These are phyloP conservation scores for Sphyrna mokarran DNA, from an alignment of 2,113 vertebrate species.

Conservation along the genomic window DNA sequence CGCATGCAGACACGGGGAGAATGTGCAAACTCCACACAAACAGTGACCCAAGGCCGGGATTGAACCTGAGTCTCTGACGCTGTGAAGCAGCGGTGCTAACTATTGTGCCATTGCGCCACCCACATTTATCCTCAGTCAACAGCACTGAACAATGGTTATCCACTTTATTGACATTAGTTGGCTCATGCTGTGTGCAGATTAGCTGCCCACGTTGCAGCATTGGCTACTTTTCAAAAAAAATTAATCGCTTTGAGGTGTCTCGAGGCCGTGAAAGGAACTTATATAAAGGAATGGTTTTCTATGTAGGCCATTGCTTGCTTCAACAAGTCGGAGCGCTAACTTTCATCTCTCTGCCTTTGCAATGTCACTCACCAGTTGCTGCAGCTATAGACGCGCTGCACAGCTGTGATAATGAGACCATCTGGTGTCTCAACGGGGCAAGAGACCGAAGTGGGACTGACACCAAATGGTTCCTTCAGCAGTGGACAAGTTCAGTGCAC, in stretches of 20 bases:
- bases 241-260: not conserved
- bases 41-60: no score
- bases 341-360: constrained; percentile 13
- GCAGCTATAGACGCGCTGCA: not conserved
- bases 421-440: constrained; percentile 16
- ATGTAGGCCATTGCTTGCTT: not conserved
- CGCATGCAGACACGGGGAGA: no score
- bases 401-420: constrained; percentile 27
- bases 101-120: no score
- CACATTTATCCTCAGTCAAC: not conserved
- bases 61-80: no score
- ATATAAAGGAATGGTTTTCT: not conserved
- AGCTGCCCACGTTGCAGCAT: not conserved
- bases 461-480: not conserved
- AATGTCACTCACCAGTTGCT: constrained; percentile 9
- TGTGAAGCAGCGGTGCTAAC: no score
- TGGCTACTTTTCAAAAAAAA: not conserved
- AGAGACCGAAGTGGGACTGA: not conserved
- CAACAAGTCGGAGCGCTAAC: not conserved
- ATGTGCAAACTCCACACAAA: no score
- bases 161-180: not conserved
- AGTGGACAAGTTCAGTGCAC: not conserved
- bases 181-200: not conserved
- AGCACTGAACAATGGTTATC: not conserved
- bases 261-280: not conserved